Evolutionary conservation across 2,113 vertebrate genomes (phyloP), one percentile per base, ranked within the genome.

Genomic region (Dolichotis patagonum): DNA sequence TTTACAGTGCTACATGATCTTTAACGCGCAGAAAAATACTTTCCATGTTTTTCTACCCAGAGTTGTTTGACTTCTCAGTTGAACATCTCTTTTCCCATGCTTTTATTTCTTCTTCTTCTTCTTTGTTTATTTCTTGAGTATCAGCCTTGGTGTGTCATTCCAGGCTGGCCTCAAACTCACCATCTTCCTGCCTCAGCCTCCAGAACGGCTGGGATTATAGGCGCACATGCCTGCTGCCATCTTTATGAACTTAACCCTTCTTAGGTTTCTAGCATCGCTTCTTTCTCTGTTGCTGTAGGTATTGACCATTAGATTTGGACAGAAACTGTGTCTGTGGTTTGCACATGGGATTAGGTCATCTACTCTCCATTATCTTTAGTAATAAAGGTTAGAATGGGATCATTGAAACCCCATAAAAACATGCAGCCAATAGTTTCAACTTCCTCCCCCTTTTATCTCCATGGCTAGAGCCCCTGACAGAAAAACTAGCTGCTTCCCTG

Each of bases 1-100:
- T 92, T 73, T 65, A 77, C n/a, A 78, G 19, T 62, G 60, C 83
- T 22, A n/a, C 90, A 32, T 96, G 90, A 97, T 92, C 75, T 87
- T 58, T 30, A 86, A 58, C 75, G 75, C 83, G 88, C 17, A 88
- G 78, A 63, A 96, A 85, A 92, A 43, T 80, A n/a, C 49, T 85
- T 85, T 85, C 85, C 67, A 5, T 77, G 87, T 92, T 73, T 93
- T 88, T 96, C 46, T 94, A 67, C 24, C 35, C 46, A 63, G 83
- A 67, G 52, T 91, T 49, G 67, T 81, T 90, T 93, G 75, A 84
- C 35, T 96, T 96, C 26, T 77, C 38, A 52, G 22, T 32, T 88
- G 88, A 95, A 63, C 26, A 7, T 89, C 54, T n/a, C 35, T 41
- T 88, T 52, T 88, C 65, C 75, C 35, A 26, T 89, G 62, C 56